Base-by-base conservation (phyloP, 2,113 vertebrate species). In the Ciconia maguari region DNA sequence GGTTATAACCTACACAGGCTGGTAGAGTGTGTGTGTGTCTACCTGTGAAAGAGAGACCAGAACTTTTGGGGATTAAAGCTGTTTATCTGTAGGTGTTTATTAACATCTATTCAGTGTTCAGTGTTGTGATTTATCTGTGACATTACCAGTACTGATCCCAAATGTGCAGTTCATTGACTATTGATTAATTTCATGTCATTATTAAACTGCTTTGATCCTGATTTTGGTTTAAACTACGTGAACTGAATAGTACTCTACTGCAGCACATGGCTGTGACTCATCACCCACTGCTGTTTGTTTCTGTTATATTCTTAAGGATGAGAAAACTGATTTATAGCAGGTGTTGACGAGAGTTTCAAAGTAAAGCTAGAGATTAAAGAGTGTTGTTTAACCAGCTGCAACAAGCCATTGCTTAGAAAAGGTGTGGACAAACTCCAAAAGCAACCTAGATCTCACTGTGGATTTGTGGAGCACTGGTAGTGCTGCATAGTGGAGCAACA, bases 401-500 rank as follows among this genome's bases (percentile, higher is more conserved):
- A 86, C 44, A 88, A 79, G 51, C 22, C 29, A 60, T 61, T 80
- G 66, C 66, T 87, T 83, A 69, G 58, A 90, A 94, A 95, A 95
- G 79, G 86, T 86, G 85, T 89, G 86, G 85, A 88, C 44, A 88
- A 91, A 94, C 80, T 93, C 89, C 89, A 94, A 88, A 80, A 90
- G n/a, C 76, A 90, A 74, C 66, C 79, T 58, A 61, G 71, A 52
- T 65, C 44, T 90, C 79, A 70, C 38, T 51, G 21, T 16, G 54
- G 89, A 29, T 76, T 79, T 85, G 74, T 36, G 65, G 55, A 83
- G 83, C 34, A 5, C 49, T 2, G 1, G 76, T 57, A 93, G 93
- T 0, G 0, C 32, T 65, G 32, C 16, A 0, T 3, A 74, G 72
- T 3, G 26, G 42, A 72, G 51, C 60, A 81, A 62, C 6, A 51